Conservation (phyloP, 2,797 vertebrate species). For the Labeo calbasu region DNA sequence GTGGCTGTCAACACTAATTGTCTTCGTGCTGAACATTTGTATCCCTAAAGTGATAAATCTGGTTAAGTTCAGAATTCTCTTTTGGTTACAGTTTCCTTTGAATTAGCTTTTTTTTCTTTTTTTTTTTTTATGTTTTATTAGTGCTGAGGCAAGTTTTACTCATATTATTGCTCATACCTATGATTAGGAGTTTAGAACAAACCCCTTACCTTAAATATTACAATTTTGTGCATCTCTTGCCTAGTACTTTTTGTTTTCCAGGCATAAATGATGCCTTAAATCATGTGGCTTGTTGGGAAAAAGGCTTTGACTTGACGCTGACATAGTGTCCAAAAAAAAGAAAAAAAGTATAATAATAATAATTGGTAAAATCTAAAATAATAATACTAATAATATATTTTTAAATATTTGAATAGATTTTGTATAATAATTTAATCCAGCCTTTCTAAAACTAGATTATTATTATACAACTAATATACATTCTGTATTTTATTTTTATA, state of each 20-base stretch:
- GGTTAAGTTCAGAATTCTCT: conserved; percentile 4
- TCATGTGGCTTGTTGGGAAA: neutral
- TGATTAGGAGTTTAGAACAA: neutral
- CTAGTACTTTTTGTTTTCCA: neutral
- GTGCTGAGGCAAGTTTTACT: neutral
- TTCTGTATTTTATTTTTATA: too few species aligned
- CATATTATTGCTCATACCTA: neutral
- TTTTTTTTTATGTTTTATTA: neutral
- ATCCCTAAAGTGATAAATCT: conserved; percentile 35
- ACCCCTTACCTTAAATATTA: neutral
- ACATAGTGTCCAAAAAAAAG: too few species aligned
- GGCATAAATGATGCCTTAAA: neutral
- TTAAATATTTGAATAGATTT: too few species aligned
- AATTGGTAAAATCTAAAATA: neutral
- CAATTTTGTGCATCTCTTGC: neutral
- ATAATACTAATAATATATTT: neutral
- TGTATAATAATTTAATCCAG: too few species aligned
- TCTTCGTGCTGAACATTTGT: conserved; percentile 33
- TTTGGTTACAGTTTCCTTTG: neutral
- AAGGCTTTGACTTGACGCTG: neutral
- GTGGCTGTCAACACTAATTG: conserved; percentile 50
- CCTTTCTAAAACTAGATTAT: too few species aligned
- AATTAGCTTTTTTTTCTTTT: neutral
- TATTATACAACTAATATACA: too few species aligned
- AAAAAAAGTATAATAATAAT: neutral